Percentiles rank a stretch among this genome's conserved stretches.
Evolutionary conservation across 2,888 invertebrate genomes (phyloP).

Genomic region (Agrochola lota): DNA sequence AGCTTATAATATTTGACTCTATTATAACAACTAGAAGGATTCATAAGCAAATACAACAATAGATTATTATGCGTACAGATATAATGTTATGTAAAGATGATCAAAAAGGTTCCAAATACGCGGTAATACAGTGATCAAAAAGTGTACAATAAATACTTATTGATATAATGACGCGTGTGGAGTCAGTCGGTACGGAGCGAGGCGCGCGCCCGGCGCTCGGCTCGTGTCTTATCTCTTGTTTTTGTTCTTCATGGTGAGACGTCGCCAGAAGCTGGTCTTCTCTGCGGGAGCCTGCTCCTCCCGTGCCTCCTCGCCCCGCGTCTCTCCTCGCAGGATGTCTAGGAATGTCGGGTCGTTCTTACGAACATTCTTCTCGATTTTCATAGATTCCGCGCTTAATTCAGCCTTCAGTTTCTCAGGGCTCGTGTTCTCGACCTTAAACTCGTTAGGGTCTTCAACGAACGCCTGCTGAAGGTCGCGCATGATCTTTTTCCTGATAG

Average conservation of each 20-base stretch:
- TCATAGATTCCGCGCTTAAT: conserved; percentile 92
- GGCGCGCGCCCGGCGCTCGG: conserved; percentile 69
- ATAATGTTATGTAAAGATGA: conserved; percentile 63
- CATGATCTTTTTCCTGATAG: conserved; percentile 96
- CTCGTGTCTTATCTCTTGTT: conserved; percentile 91
- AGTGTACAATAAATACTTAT: conserved; percentile 65
- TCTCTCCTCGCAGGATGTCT: conserved; percentile 92
- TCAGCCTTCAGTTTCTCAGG: conserved; percentile 93
- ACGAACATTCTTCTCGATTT: conserved; percentile 90
- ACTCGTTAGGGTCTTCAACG: conserved; percentile 93
- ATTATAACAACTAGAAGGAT: conserved; percentile 66
- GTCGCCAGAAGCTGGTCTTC: conserved; percentile 92
- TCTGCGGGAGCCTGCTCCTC: conserved; percentile 89
- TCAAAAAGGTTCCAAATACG: conserved; percentile 60
- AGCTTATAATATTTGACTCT: conserved; percentile 64
- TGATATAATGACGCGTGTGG: conserved; percentile 49
- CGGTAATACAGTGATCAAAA: conserved; percentile 61
- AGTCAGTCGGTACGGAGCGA: conserved; percentile 75
- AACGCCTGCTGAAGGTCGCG: conserved; percentile 94
- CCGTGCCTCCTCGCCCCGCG: conserved; percentile 84
- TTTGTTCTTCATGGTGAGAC: conserved; percentile 93
- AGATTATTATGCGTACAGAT: conserved; percentile 64
- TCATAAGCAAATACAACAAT: conserved; percentile 62
- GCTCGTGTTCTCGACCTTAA: conserved; percentile 92
- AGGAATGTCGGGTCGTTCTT: conserved; percentile 92